Conservation (phyloP, 2,888 invertebrate genomes). For the Flexamia atlantica region DNA sequence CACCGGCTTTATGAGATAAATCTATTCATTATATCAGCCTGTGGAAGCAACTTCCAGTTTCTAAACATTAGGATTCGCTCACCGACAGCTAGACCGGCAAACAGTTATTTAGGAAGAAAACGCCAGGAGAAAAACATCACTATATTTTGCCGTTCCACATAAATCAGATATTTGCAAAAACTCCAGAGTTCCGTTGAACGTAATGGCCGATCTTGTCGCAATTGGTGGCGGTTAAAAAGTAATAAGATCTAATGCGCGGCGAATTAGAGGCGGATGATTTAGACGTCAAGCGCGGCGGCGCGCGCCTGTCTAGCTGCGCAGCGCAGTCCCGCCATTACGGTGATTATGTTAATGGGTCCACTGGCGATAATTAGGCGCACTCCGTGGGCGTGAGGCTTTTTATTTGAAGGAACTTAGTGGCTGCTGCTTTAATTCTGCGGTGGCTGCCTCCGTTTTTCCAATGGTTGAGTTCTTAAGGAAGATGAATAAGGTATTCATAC, state of each 20-base stretch:
- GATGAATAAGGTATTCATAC: too few relatives aligned
- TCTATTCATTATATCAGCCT: too few relatives aligned
- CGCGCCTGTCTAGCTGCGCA: background rate
- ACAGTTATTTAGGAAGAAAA: background rate
- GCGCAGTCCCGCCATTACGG: background rate
- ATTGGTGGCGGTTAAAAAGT: constrained; percentile 8
- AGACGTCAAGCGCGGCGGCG: background rate
- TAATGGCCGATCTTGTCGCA: constrained; percentile 24
- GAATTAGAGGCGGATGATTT: constrained; percentile 34
- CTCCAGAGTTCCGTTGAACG: background rate
- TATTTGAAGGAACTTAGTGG: background rate
- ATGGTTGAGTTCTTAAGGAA: too few relatives aligned
- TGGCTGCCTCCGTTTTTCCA: too few relatives aligned
- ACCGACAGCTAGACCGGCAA: background rate
- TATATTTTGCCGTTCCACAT: constrained; percentile 9
- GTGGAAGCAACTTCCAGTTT: too few relatives aligned
- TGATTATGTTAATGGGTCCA: constrained; percentile 16
- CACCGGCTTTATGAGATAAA: too few relatives aligned
- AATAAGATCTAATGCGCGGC: constrained; percentile 26
- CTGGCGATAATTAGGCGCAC: background rate
- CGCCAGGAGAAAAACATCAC: background rate
- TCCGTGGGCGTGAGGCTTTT: background rate
- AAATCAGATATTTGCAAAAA: background rate
- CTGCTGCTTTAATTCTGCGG: too few relatives aligned
- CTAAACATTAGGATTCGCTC: too few relatives aligned